Base-by-base conservation (phyloP, 2,113 vertebrate genomes). In the Rhadina sibilatrix region DNA sequence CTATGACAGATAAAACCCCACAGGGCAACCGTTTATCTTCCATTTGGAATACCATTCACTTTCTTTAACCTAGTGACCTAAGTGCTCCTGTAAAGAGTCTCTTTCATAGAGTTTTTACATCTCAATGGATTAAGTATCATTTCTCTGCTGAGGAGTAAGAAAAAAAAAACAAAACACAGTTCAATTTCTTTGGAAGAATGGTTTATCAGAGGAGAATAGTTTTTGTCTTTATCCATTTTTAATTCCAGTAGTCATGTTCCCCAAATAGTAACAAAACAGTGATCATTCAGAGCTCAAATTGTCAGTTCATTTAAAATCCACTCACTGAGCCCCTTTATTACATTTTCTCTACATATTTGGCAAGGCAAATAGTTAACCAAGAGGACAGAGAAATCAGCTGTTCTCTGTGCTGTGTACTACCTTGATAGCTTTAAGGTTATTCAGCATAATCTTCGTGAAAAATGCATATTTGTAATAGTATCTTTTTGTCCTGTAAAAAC, bases 91-190 rank as follows among this genome's bases (percentile, higher is more conserved):
- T 92, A 96, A 97, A 97, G 86, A 92, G 85, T 92, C 52, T 96
- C 95, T 97, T 98, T 97, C 94, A 97, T 97, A 96, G 94, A 97
- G 89, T 97, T 98, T 98, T 97, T 98, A 97, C 95, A 96, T 98
- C 97, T 97, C 94, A 0, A 71, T 96, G 94, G 97, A 97, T 97
- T 98, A 98, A 96, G 94, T 97, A 97, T 98, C 74, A 94, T 97
- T 97, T 97, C 88, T 90, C 83, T 4, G 3, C 49, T 89, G 94
- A 89, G 47, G 25, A n/a, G 40, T n/a, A n/a, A n/a, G 37, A 77
- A 82, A n/a, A 61, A 37, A 14, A 28, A 8, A 57, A 2, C 9
- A 35, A 25, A 42, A 19, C 86, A 95, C 76, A 94, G 93, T 96
- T 96, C 93, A 97, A 97, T 98, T 97, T 97, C 86, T 91, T 97